Base-by-base conservation (phyloP, 2,797 vertebrate species). In the Acomys russatus region DNA sequence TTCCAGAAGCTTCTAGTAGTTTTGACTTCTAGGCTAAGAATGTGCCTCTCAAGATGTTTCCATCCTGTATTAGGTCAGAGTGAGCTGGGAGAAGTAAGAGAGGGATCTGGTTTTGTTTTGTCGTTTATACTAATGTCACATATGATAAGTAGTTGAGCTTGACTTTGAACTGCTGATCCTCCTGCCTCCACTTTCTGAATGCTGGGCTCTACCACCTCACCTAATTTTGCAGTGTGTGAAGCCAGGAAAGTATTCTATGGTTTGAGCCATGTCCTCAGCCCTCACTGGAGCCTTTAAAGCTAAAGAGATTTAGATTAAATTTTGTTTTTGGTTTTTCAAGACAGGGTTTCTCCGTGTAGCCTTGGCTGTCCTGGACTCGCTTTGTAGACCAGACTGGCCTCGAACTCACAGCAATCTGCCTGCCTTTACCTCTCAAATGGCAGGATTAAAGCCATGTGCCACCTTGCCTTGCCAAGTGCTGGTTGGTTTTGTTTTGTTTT, bases 21-120 rank as follows among this genome's bases (percentile, higher is more conserved):
- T 93, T 92, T 86, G 71, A 74, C 88, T 78, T 73, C 14, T 17
- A 76, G 73, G 61, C 64, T 74, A 70, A 94, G 73, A 87, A 90
- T 15, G 33, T 22, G 79, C 59, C 74, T 59, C 56, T n/a, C 8
- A 44, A 9, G 44, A 56, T 35, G 73, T 51, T 73, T 86, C 49
- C n/a, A n/a, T 85, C 44, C n/a, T 30, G 59, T 56, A 61, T 9
- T 71, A n/a, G 33, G 63, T 86, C 64, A 35, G 20, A 18, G 23
- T 38, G n/a, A 88, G 68, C 68, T 28, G 23, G n/a, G 84, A 71
- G 84, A 56, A 23, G 30, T 17, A 35, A 49, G 84, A 86, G 49
- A 86, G 49, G 66, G 20, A 56, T 17, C 33, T 35, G 68, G 44
- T 23, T 70, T 56, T 86, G 64, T 86, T n/a, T 38, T 73, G 51